These are phyloP conservation scores for Oscheius sp. DNA, from an alignment of 2,888 invertebrate species.

Conservation along the genomic window DNA sequence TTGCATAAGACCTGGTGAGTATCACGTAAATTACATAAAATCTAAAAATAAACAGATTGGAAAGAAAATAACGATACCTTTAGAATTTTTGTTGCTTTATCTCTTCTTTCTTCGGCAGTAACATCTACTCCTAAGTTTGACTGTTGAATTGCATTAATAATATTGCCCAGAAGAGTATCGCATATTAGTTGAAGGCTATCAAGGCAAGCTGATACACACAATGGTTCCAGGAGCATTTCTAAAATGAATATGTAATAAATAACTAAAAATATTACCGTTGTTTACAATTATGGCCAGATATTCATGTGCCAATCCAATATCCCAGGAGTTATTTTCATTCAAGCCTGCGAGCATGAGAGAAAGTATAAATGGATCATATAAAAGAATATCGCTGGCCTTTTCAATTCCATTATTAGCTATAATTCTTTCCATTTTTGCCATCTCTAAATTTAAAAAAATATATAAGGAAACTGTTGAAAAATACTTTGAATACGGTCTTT, in stretches of 20 bases:
- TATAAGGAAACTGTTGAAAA: background rate
- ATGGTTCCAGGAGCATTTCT: background rate
- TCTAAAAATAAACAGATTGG: background rate
- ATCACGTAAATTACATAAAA: background rate
- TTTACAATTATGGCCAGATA: background rate
- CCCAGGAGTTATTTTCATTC: background rate
- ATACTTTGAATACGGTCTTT: background rate
- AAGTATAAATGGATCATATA: background rate
- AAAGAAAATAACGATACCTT: background rate
- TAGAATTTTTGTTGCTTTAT: background rate
- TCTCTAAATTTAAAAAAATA: background rate
- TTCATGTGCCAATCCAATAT: background rate
- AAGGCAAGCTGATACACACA: background rate
- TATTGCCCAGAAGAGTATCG: background rate
- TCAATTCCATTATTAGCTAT: background rate
- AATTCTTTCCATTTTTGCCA: background rate
- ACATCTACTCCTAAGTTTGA: background rate
- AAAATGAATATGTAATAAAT: background rate
- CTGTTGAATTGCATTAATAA: background rate
- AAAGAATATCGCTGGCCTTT: background rate
- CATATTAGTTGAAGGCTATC: background rate
- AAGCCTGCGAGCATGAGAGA: background rate
- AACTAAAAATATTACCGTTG: too few species aligned
- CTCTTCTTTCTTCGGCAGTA: constrained; percentile 2
- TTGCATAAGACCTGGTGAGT: background rate